Evolutionary conservation across 2,797 vertebrate genomes (phyloP), one percentile per base, ranked within the genome.

Genomic region (Melanotaenia boesemani): DNA sequence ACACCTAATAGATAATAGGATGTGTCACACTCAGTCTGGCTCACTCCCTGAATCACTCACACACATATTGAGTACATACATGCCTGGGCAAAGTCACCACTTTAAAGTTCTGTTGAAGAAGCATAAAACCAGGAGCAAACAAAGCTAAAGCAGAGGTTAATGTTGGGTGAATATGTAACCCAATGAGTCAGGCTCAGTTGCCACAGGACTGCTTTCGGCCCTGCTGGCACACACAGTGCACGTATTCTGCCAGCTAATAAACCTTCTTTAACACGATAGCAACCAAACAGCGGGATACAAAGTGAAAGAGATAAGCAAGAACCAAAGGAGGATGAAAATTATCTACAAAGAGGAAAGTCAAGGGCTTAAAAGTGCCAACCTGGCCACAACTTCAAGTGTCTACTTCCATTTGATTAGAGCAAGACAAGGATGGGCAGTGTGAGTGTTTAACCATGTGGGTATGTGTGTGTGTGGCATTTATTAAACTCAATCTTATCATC

Each of bases 151-250:
- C 67, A 16, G 67, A 55, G 72, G 76, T 76, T 78, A 71, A 84
- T 50, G 77, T 15, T 67, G 79, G 70, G 86, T 91, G 83, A 89
- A 89, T 79, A 72, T 82, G 80, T 86, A 88, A 90, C 77, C 71
- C 76, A 66, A 81, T 92, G 91, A 93, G 82, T 93, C 90, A 91
- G 82, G 65, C 85, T 85, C 71, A 86, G 82, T 74, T 75, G 62
- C 92, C 93, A 92, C 84, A 89, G 84, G 88, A 91, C 82, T 74
- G 73, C 83, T 84, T 86, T 91, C 91, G 91, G 85, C 44, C 1
- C 67, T 81, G 77, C 74, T 91, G 90, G 87, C 88, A 83, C 79
- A 77, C 78, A 79, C 56, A 67, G 61, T 22, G 37, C 16, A 26
- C 20, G 64, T 39, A 52, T 15, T 34, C 76, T 83, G 82, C 86